Evolutionary conservation across 1,140 invertebrate species (phyloP), one percentile per base, ranked within the genome.

Genomic region (Leptinotarsa undecemlineata): DNA sequence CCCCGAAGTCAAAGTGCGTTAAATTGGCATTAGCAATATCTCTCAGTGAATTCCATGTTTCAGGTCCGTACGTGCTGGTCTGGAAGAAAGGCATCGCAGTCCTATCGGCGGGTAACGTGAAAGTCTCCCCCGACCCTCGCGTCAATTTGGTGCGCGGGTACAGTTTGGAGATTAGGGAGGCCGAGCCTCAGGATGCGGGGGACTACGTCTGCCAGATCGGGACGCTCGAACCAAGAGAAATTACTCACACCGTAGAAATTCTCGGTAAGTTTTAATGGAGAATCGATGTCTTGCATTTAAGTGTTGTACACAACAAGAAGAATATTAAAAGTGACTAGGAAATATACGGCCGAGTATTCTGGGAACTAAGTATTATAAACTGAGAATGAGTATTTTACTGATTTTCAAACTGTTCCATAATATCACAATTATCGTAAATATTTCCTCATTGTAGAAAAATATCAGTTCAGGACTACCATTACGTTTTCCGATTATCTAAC

Each of bases 181-280:
- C 87, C 62, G 85, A 85, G 68, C 85, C 87, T 47, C 86, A 88
- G 78, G 89, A 90, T 84, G 88, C 88, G 33, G 89, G 89, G 15
- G 87, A 88, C 79, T 90, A 90, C 82, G 87, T 89, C 66, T 90
- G 89, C 80, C 88, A 89, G 82, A 89, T 90, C 77, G 88, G 87
- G 62, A 89, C 88, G 17, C 82, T 88, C 77, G 86, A 88, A 77
- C 88, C 88, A 60, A 83, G 86, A 63, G 88, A 90, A 85, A 88
- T 89, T 69, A 88, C 87, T 26, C 89, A 90, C 80, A 88, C 87
- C 20, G 85, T 90, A 51, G 87, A 89, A 82, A 88, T 90, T 75
- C 83, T 89, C 74, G 88, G 89, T 90, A 85, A 88, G 87, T 71
- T 71, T 71, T 71, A 60, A 71, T 71, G 21, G 21, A 60, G 57